Evolutionary conservation across 2,113 vertebrate species (phyloP), one percentile per base, ranked within the genome.

Genomic region (Tragelaphus strepsiceros): DNA sequence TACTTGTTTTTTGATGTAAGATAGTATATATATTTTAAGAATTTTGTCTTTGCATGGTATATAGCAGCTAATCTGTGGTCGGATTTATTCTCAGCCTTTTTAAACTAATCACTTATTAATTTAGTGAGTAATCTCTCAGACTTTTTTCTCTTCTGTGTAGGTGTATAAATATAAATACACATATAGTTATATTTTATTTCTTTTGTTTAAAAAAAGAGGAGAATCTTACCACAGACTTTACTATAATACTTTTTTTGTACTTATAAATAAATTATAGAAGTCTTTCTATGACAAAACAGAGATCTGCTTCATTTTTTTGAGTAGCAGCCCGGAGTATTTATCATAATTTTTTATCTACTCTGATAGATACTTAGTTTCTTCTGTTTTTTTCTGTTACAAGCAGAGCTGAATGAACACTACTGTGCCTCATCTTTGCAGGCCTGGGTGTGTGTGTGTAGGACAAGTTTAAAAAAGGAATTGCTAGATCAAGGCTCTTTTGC

Each of bases 211-310:
- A 90, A 90, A 54, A 82, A 32, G 39, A 56, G 17, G 7, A 24
- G 16, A 35, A 7, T 71, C 56, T 53, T 61, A 58, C 24, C 58
- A 22, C 51, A 64, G 49, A 80, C 87, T 91, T 82, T 91, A 91
- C n/a, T 89, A 71, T 15, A 80, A 61, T 90, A 77, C 53, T 95
- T 39, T 62, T 74, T 89, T 89, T 90, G 94, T 3, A 21, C 30
- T 59, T 89, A 88, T 62, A 88, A 87, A 26, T 62, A 54, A 97
- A 81, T 74, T 82, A 56, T 78, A 81, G 51, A 96, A 88, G 26
- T 77, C 49, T 83, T 97, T 71, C 58, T 90, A 22, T 95, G n/a
- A 84, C 53, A 92, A 96, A 89, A 46, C 56, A 83, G 32, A 95
- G 17, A 32, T 64, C 78, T 81, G 26, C 26, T 39, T 94, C 39